phyloP scores from a whole-genome alignment of 2,113 vertebrate species.

The Corapipo altera region DNA sequence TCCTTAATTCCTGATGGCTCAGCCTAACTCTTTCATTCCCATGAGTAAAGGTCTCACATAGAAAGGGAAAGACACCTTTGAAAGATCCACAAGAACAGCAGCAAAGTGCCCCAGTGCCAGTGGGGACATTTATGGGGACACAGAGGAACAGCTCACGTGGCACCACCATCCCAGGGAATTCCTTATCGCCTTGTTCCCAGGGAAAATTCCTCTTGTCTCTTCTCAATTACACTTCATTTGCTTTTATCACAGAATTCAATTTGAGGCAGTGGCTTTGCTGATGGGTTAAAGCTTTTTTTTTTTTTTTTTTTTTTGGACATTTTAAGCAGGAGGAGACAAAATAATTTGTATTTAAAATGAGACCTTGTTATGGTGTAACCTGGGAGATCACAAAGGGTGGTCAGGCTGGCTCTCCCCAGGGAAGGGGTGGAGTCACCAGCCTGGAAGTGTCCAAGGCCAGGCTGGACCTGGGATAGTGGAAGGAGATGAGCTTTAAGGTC shows the following conservation, averaged over 20 bases:
- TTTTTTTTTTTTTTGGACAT: background rate
- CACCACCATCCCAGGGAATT: background rate
- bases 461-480: background rate
- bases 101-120: background rate
- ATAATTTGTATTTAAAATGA: background rate
- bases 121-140: background rate
- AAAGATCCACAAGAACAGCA: background rate
- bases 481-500: rapidly evolving
- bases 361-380: background rate
- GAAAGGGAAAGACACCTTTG: background rate
- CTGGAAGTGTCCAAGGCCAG: background rate
- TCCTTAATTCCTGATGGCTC: background rate
- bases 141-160: background rate
- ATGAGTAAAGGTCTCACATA: background rate
- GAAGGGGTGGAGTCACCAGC: background rate
- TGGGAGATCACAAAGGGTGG: background rate
- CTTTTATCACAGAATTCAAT: constrained; percentile 13
- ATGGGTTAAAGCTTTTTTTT: background rate
- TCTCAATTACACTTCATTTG: constrained; percentile 11
- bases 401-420: background rate
- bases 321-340: background rate
- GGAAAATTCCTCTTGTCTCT: background rate
- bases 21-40: background rate
- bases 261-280: constrained; percentile 28
- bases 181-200: background rate